Evolutionary conservation across 1,140 invertebrate species (phyloP).

Genomic region (Argopecten irradians): DNA sequence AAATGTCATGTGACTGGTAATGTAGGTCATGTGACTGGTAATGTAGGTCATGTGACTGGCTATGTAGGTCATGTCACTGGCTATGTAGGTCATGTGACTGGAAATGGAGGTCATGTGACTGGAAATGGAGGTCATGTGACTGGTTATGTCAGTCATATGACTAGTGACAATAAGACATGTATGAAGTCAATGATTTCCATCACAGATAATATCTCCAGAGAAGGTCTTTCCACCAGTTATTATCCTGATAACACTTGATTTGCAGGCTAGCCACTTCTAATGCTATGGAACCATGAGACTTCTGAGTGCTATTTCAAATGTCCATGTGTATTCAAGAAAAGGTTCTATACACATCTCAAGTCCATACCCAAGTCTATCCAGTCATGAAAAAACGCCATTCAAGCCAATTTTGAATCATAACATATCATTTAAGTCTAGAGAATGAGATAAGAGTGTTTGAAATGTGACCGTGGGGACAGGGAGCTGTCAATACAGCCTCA

Average conservation of each 20-base stretch:
- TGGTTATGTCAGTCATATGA: too few species aligned
- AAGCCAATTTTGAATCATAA: conserved; percentile 11
- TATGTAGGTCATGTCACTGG: too few species aligned
- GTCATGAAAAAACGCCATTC: conserved; percentile 10
- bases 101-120: too few species aligned
- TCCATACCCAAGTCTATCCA: background rate
- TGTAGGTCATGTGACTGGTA: background rate
- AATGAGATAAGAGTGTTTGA: background rate
- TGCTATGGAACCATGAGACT: background rate
- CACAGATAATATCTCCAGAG: background rate
- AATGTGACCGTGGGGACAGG: background rate
- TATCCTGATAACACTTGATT: background rate
- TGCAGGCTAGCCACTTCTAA: background rate
- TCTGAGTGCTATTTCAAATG: background rate
- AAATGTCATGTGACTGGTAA: background rate
- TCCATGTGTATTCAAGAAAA: background rate
- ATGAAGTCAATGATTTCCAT: background rate
- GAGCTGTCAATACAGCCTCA: background rate
- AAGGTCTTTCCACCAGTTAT: background rate
- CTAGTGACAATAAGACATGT: background rate
- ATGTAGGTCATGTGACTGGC: too few species aligned
- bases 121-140: too few species aligned
- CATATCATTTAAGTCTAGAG: background rate
- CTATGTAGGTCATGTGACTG: too few species aligned
- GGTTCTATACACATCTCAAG: background rate